Percentiles rank a stretch among this genome's conserved stretches.
phyloP scores from a whole-genome alignment of 2,797 vertebrate species.

The Sebastolobus alascanus region DNA sequence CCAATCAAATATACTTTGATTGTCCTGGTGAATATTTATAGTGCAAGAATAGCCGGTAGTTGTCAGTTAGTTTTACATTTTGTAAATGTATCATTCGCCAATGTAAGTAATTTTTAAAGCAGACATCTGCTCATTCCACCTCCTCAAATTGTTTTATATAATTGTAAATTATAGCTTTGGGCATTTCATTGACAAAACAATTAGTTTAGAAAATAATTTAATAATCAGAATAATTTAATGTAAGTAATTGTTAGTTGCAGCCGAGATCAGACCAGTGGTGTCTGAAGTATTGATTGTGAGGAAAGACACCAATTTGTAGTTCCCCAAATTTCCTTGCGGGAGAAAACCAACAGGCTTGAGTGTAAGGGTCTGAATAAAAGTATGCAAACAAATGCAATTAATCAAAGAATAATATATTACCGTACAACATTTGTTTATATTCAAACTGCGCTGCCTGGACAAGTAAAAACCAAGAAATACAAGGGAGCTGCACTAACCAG shows the following conservation, averaged over 20 bases:
- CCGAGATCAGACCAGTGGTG: not conserved
- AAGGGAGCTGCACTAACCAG: not conserved
- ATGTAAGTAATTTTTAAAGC: not conserved
- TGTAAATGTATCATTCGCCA: not conserved
- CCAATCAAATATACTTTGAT: not conserved
- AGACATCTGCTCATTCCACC: not conserved
- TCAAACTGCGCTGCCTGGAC: not conserved
- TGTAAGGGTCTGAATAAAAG: not conserved
- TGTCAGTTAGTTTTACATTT: not conserved
- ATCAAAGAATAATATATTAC: not conserved
- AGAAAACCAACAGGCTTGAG: not conserved
- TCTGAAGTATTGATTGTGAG: not conserved
- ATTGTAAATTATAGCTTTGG: not conserved
- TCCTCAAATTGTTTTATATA: not conserved
- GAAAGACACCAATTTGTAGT: not conserved
- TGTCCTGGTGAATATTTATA: not conserved
- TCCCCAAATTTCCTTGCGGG: too few species aligned
- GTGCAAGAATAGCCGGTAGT: not conserved
- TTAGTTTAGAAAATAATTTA: too few species aligned
- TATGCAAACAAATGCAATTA: not conserved
- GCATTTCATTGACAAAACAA: not conserved
- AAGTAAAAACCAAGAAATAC: not conserved
- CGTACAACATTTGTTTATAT: not conserved
- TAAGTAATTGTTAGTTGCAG: not conserved
- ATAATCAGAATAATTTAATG: too few species aligned